phyloP scores from a whole-genome alignment of 2,888 invertebrate species.

The Torymus tubicola region DNA sequence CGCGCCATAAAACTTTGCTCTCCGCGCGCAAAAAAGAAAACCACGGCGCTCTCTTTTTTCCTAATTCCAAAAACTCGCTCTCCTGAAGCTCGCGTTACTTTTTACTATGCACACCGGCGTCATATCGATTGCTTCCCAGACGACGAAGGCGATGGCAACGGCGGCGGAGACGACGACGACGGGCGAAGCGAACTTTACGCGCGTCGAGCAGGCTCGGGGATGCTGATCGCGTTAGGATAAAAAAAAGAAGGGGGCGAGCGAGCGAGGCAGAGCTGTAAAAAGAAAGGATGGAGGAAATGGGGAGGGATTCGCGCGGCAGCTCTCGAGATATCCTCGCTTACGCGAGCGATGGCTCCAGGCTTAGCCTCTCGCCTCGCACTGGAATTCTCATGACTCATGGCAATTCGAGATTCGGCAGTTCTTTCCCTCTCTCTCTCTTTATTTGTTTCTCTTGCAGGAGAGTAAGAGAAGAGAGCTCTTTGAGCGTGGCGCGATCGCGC shows the following conservation, averaged over 20 bases:
- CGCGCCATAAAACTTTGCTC: no score
- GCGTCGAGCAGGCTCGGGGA: conserved; percentile 58
- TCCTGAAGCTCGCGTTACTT: no score
- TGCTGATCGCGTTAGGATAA: conserved; percentile 63
- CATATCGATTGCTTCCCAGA: conserved; percentile 68
- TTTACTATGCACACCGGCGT: conserved; percentile 22
- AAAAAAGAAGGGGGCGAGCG: conserved; percentile 30
- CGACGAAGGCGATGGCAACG: no score
- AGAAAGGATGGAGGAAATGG: conserved; percentile 57
- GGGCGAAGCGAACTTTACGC: conserved; percentile 48
- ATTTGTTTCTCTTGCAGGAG: not conserved
- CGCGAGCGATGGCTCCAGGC: conserved; percentile 41
- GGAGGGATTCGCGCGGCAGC: conserved; percentile 39
- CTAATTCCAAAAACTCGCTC: no score
- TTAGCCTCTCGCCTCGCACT: conserved; percentile 19
- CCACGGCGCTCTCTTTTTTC: no score
- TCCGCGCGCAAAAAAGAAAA: no score
- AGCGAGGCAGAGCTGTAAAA: conserved; percentile 46
- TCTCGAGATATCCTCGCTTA: conserved; percentile 54
- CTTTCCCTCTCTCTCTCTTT: not conserved
- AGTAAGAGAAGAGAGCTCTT: no score
- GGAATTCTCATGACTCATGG: conserved; percentile 61
- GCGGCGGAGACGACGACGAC: no score
- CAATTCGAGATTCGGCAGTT: conserved; percentile 49
- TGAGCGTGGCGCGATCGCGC: no score